Percentiles rank a stretch among this genome's conserved stretches.
These are phyloP conservation scores for Aurelia aurita complex sp. Pacific DNA, from an alignment of 30 jellyfish, hydroid and myxozoan species.

Conservation along the genomic window DNA sequence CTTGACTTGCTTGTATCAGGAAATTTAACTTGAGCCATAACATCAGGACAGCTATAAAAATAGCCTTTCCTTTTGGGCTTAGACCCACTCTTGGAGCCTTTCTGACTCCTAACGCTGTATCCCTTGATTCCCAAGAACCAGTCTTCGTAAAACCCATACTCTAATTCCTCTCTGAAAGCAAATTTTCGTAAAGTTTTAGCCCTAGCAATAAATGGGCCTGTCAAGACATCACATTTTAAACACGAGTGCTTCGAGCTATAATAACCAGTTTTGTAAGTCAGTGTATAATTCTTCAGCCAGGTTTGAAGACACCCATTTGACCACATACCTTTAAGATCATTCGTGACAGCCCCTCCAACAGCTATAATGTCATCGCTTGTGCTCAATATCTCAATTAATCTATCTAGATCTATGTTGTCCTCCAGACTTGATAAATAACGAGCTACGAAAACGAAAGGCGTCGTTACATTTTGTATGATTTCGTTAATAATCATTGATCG, in stretches of 20 bases:
- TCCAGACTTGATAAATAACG: slow-evolving; percentile 44
- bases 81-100: not conserved
- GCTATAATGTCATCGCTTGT: slow-evolving; percentile 38
- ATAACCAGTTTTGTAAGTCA: slow-evolving; percentile 63
- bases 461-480: slow-evolving; percentile 13
- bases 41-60: slow-evolving; percentile 88
- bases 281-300: slow-evolving; percentile 51
- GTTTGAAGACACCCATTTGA: slow-evolving; percentile 81
- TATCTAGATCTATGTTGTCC: slow-evolving; percentile 55
- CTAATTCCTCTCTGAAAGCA: slow-evolving; percentile 34
- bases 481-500: slow-evolving; percentile 36
- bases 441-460: slow-evolving; percentile 78
- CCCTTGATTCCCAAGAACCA: slow-evolving; percentile 72
- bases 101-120: not conserved
- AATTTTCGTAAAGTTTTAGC: slow-evolving; percentile 16
- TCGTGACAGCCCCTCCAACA: slow-evolving; percentile 76
- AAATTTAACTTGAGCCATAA: slow-evolving; percentile 33
- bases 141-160: slow-evolving; percentile 77
- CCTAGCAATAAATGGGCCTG: slow-evolving; percentile 69
- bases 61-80: not conserved
- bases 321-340: slow-evolving; percentile 73
- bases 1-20: slow-evolving; percentile 14
- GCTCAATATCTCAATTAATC: slow-evolving; percentile 61
- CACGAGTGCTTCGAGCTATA: slow-evolving; percentile 68
- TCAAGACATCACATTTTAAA: slow-evolving; percentile 59